Conservation (phyloP, 2,113 vertebrate genomes). For the Scomber scombrus region DNA sequence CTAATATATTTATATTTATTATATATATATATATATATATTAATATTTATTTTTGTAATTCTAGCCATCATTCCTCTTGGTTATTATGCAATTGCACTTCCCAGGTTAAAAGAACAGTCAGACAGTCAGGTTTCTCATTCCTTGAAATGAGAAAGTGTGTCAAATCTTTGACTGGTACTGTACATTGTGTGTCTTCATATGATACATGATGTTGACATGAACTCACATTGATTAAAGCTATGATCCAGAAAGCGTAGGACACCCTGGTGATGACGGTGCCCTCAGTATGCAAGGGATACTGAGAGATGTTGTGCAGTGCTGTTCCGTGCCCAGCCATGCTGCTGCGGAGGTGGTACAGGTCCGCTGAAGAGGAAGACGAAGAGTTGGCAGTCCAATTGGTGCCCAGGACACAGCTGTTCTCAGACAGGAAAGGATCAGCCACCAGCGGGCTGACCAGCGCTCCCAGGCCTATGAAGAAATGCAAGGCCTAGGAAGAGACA, state of each 20-base stretch:
- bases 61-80: too few relatives aligned
- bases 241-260: constrained; percentile 98
- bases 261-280: constrained; percentile 85
- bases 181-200: neutral
- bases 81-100: too few relatives aligned
- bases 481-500: constrained; percentile 86
- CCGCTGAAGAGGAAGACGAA: constrained; percentile 42
- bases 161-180: too few relatives aligned
- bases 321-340: constrained; percentile 82
- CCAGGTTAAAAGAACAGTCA: too few relatives aligned
- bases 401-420: constrained; percentile 88
- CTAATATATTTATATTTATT: too few relatives aligned
- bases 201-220: neutral
- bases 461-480: constrained; percentile 96
- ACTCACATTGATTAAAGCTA: constrained; percentile 96
- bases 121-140: too few relatives aligned
- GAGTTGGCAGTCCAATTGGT: constrained; percentile 87
- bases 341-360: constrained; percentile 87
- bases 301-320: constrained; percentile 82
- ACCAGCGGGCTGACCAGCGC: constrained; percentile 94
- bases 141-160: too few relatives aligned
- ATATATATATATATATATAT: too few relatives aligned
- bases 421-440: constrained; percentile 94
- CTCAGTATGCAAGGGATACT: constrained; percentile 81
- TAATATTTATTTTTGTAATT: too few relatives aligned